Conservation (phyloP, 2,888 invertebrate species). For the Latrodectus elegans region DNA sequence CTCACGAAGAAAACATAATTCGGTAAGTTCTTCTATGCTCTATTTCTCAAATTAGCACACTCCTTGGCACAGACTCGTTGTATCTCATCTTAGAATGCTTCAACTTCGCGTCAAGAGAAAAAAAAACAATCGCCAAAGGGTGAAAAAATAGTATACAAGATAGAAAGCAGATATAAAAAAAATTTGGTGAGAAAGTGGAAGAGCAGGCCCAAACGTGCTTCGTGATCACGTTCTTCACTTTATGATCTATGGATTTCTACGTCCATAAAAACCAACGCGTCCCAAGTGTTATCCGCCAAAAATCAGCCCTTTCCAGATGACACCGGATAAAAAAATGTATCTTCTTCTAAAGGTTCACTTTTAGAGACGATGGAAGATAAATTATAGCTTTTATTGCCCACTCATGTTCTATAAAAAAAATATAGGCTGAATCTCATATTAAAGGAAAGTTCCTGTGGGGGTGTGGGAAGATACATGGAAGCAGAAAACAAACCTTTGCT, state of each 20-base stretch:
- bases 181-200: neutral
- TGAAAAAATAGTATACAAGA: neutral
- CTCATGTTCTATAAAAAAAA: slow-evolving; percentile 62
- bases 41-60: slow-evolving; percentile 18
- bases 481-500: slow-evolving; percentile 30
- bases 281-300: slow-evolving; percentile 40
- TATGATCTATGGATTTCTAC: slow-evolving; percentile 61
- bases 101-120: slow-evolving; percentile 13
- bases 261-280: slow-evolving; percentile 52
- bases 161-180: neutral
- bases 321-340: slow-evolving; percentile 52
- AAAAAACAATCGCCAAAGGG: slow-evolving; percentile 13
- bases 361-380: slow-evolving; percentile 59
- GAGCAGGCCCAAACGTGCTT: slow-evolving; percentile 34
- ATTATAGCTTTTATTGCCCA: slow-evolving; percentile 67
- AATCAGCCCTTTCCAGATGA: slow-evolving; percentile 56
- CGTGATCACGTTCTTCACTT: slow-evolving; percentile 52
- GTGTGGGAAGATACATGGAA: neutral
- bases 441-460: slow-evolving; percentile 13
- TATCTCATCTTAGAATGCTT: neutral
- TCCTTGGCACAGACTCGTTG: neutral
- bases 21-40: neutral
- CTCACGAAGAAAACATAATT: neutral
- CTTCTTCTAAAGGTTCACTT: slow-evolving; percentile 40
- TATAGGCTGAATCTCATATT: slow-evolving; percentile 44